Base-by-base conservation (phyloP, 2,797 vertebrate genomes). In the Furcifer pardalis region DNA sequence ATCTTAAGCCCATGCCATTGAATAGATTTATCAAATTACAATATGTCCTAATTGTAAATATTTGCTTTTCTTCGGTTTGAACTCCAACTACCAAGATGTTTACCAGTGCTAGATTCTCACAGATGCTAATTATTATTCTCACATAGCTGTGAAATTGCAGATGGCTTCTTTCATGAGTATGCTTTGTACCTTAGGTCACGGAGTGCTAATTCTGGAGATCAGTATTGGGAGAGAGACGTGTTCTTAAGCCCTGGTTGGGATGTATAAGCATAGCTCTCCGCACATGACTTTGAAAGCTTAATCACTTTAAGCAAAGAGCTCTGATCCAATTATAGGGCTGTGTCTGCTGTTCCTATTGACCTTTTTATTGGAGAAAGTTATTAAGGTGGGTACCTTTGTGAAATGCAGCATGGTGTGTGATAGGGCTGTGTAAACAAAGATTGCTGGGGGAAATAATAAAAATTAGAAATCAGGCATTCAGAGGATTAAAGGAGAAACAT, bases 181-280 rank as follows among this genome's bases (percentile, higher is more conserved):
- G 84, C 87, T 91, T 72, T 87, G 86, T 89, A 88, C 87, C 86
- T 90, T 87, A 86, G 89, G 84, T 89, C 86, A 89, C 32, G 30
- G 86, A 89, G 84, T 46, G 76, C 27, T 88, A 90, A 93, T 89
- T 93, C 89, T 90, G 72, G 83, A 91, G 91, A 85, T 92, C 89
- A 87, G 77, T 90, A 77, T 87, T 86, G 81, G 32, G 62, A 62
- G 86, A 92, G 82, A 89, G 77, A 77, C 74, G 63, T 78, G 62
- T 83, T 79, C 86, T 92, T 92, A 83, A 76, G 82, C 60, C n/a
- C 19, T 86, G 74, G 80, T 74, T 94, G 80, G 89, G 80, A 92
- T 92, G 87, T 87, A 69, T 78, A 44, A 91, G 66, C 1, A 0
- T 15, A 87, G 72, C 84, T 88, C 86, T 79, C 32, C 82, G 63